These are phyloP conservation scores for Aradus depressus DNA, from an alignment of 2,888 invertebrate species.

Conservation along the genomic window DNA sequence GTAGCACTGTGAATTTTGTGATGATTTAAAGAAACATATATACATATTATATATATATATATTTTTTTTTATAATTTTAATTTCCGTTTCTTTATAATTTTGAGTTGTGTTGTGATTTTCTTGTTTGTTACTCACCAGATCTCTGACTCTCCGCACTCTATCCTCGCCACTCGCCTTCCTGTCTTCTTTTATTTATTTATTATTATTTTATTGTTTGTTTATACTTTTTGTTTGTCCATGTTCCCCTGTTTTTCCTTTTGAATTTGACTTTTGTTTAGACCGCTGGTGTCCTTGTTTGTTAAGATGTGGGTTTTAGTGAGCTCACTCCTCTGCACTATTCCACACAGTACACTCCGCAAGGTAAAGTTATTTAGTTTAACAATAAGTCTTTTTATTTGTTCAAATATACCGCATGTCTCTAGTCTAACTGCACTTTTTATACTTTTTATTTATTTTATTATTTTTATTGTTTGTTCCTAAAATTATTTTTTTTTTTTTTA, in stretches of 20 bases:
- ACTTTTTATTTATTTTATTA: conserved; percentile 8
- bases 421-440: conserved; percentile 11
- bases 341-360: conserved; percentile 25
- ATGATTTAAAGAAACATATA: not conserved
- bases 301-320: conserved; percentile 27
- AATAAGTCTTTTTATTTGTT: conserved; percentile 9
- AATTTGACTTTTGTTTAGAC: conserved; percentile 24
- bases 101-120: too few species aligned
- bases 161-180: too few species aligned
- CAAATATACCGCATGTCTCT: too few species aligned
- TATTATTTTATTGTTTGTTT: conserved; percentile 14
- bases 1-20: not conserved
- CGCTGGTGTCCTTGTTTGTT: conserved; percentile 28
- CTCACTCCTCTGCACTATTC: conserved; percentile 19
- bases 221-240: conserved; percentile 21
- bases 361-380: conserved; percentile 19
- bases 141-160: too few species aligned
- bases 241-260: conserved; percentile 26
- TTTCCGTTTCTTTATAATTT: too few species aligned
- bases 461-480: too few species aligned
- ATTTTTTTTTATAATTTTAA: too few species aligned
- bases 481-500: too few species aligned
- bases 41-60: too few species aligned
- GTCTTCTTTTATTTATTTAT: conserved; percentile 6
- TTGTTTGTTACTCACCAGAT: too few species aligned